Base-by-base conservation (phyloP, 2,888 invertebrate species). In the Plemyria rubiginata region DNA sequence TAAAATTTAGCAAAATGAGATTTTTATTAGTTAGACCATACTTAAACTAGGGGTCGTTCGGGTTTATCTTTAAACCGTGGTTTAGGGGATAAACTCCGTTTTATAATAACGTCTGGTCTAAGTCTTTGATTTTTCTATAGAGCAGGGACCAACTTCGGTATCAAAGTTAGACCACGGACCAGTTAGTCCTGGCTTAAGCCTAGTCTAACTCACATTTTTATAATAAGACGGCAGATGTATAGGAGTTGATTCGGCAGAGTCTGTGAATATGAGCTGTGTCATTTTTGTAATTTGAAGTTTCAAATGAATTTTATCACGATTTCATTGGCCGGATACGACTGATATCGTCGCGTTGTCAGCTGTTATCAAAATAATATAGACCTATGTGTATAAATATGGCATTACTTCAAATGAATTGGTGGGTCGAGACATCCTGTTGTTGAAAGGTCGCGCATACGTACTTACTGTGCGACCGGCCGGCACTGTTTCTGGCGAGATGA, bases 311-410 rank as follows among this genome's bases (percentile, higher is more conserved):
- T 86, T 87, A 87, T 87, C 87, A 78, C 74, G 74, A 55, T 64
- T 64, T 81, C 81, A 71, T 78, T 69, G 79, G 76, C 86, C 88
- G 86, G 88, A 89, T 84, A 83, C 75, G 77, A 78, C 76, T 77
- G 76, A 84, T 82, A 85, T 81, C 83, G 84, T 74, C 84, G 80
- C 78, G 81, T 81, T 85, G 78, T 82, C 81, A 78, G 69, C 79
- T 79, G 81, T 85, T 89, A 89, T 89, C 87, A 78, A 71, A 46
- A 36, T 48, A 55, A 48, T 70, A 73, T 68, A 78, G 68, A 79
- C 72, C 76, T 75, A 76, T 77, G 63, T 73, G 70, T 75, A 79
- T 78, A 80, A 72, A 71, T 60, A 67, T 62, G 69, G 71, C 68
- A 66, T 70, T 64, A 71, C 62, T 63, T 49, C 41, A 54, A 66